Percentiles rank a stretch among this genome's conserved stretches.
phyloP scores from a whole-genome alignment of 2,797 vertebrate species.

The Emys orbicularis region DNA sequence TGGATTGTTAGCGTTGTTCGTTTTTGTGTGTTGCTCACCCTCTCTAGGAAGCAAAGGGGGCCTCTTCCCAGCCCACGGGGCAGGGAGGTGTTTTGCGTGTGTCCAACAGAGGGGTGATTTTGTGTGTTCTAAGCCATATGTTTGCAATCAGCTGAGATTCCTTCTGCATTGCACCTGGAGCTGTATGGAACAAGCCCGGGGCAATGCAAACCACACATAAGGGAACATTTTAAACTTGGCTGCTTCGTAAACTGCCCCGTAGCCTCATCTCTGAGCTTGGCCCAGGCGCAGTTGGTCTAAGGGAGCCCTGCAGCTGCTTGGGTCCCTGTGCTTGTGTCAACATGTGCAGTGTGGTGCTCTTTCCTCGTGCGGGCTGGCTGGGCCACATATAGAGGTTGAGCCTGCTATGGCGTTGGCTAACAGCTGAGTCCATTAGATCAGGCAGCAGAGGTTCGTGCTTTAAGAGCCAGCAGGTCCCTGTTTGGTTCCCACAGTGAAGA shows the following conservation, averaged over 20 bases:
- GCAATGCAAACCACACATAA: fast-evolving
- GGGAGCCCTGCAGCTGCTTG: no score
- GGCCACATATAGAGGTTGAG: no score
- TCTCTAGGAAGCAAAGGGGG: no score
- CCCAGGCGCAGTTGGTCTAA: neutral
- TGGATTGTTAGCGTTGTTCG: fast-evolving
- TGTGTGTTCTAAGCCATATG: neutral
- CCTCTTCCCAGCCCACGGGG: neutral
- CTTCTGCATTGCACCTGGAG: fast-evolving
- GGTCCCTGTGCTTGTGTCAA: no score
- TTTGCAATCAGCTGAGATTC: neutral
- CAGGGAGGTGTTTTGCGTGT: neutral
- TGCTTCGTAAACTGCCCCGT: fast-evolving
- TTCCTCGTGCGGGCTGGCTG: no score
- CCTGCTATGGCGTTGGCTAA: no score
- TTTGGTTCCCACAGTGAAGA: neutral
- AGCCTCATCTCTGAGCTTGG: neutral
- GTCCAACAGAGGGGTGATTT: no score
- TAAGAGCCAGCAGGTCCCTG: neutral
- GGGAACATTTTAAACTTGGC: fast-evolving
- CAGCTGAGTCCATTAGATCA: neutral
- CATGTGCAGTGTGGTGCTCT: no score
- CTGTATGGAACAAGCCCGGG: fast-evolving
- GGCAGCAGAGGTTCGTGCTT: neutral
- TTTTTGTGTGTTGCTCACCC: neutral